Base-by-base conservation (phyloP, 2,888 invertebrate genomes). In the Drosophila putrida region DNA sequence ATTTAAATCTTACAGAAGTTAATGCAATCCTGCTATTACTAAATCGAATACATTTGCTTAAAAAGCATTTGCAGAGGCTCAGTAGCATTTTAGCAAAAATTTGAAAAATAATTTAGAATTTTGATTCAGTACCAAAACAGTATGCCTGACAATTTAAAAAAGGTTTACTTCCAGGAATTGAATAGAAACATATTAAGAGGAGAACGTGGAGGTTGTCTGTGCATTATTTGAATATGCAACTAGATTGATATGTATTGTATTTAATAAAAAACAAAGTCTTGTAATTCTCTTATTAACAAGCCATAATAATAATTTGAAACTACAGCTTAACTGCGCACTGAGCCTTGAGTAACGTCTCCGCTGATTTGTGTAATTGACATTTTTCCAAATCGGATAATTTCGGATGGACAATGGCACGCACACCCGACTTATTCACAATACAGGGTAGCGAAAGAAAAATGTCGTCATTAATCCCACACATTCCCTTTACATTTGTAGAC, bases 391-490 rank as follows among this genome's bases (percentile, higher is more conserved):
- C 93, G 0, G 94, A 95, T 62, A 97, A 93, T 2, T 94, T 94
- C 90, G 96, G 96, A 27, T 95, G 94, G 35, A 97, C 94, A 57
- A 96, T 93, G 82, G 95, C 94, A 0, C 93, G 94, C 0, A 97
- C 93, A 6, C 96, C 96, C 66, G 93, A 93, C 67, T 93, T 93
- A n/a, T 95, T 95, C 28, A 97, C 90, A 20, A 96, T 94, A 77
- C 95, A 95, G 0, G 98, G 98, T 55, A 98, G 91, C 0, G 97
- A 97, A 27, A 98, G 93, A 91, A 96, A 98, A 5, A 97, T 95
- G 59, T 97, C 96, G 0, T 96, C 93, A 0, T 94, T 92, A 62
- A 98, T 95, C 0, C 95, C 96, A 87, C 96, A 50, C 94, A 94
- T 54, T 95, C 94, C 90, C 59, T 77, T 54, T 1, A 67, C 94